Evolutionary conservation across 2,113 vertebrate genomes (phyloP).

Genomic region (Procavia capensis): DNA sequence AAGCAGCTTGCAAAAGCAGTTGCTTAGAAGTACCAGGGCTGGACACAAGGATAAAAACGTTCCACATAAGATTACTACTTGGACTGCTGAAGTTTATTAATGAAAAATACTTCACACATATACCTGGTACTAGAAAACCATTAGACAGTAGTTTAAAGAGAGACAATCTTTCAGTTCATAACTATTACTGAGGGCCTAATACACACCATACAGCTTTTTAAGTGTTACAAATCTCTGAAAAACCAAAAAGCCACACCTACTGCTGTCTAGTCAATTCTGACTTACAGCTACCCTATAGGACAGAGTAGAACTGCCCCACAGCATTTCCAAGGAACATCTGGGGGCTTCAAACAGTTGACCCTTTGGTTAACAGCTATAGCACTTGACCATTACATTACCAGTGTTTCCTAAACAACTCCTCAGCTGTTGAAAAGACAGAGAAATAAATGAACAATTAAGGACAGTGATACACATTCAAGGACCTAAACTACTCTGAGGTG

Average conservation of each 20-base stretch:
- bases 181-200: background rate
- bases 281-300: no score
- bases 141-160: background rate
- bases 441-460: background rate
- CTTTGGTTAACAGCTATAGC: no score
- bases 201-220: background rate
- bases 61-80: background rate
- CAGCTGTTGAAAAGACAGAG: background rate
- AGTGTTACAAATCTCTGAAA: no score
- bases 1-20: slow-evolving; percentile 45
- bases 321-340: no score
- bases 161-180: background rate
- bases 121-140: background rate
- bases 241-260: no score
- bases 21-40: background rate
- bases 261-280: no score
- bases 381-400: no score
- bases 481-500: background rate
- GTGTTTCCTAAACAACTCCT: background rate
- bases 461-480: background rate
- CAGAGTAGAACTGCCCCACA: no score
- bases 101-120: background rate
- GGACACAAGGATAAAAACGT: background rate
- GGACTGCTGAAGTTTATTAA: slow-evolving; percentile 12
- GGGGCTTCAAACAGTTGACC: no score